Conservation (phyloP, 2,888 invertebrate species). For the Ochlodes sylvanus region DNA sequence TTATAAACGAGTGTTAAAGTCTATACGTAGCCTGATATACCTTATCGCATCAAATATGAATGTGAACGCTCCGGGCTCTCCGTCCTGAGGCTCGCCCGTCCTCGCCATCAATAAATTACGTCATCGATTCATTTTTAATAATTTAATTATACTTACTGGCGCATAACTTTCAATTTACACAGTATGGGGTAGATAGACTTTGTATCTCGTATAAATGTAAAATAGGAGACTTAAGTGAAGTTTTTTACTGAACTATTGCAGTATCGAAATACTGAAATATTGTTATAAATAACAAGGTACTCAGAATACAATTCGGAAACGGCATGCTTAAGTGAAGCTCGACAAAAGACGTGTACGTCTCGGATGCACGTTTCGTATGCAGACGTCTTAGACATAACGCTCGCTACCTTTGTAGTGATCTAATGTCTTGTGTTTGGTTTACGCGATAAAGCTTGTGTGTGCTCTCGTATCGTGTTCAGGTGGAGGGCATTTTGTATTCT, state of each 20-base stretch:
- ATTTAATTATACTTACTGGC: no score
- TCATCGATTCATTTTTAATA: neutral
- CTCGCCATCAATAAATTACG: neutral
- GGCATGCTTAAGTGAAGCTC: neutral
- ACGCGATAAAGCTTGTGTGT: constrained; percentile 6
- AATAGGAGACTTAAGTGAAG: no score
- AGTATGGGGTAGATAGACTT: no score
- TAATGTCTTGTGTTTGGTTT: constrained; percentile 13
- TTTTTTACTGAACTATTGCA: no score
- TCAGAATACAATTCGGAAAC: neutral
- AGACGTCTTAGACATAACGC: constrained; percentile 3
- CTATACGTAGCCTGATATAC: neutral
- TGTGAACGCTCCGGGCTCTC: neutral
- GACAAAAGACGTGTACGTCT: constrained; percentile 3
- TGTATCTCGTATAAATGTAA: no score
- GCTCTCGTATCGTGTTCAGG: neutral
- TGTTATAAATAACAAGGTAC: neutral
- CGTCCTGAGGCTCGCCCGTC: neutral
- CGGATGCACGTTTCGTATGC: constrained; percentile 9
- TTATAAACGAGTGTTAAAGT: no score
- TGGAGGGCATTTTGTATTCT: constrained; percentile 3
- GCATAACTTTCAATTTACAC: no score
- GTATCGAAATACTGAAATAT: neutral
- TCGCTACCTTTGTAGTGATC: constrained; percentile 14
- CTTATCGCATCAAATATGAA: neutral